These are phyloP conservation scores for Phortica okadai DNA, from an alignment of 2,888 invertebrate species.

Conservation along the genomic window DNA sequence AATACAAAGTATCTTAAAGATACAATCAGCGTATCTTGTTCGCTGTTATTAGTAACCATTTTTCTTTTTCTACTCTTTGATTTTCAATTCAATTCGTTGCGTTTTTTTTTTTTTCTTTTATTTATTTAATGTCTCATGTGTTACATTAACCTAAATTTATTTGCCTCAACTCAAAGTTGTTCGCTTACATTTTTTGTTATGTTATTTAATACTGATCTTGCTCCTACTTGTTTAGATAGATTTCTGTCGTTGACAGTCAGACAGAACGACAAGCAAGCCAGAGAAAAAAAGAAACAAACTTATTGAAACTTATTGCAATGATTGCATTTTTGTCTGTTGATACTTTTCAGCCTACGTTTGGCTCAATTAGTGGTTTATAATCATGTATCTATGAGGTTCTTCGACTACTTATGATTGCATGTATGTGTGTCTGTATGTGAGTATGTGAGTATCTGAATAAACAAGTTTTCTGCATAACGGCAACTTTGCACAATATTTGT, in stretches of 20 bases:
- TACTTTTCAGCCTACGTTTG: conserved; percentile 48
- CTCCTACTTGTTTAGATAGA: no score
- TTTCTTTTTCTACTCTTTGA: background rate
- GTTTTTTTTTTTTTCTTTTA: conserved; percentile 7
- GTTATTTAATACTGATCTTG: no score
- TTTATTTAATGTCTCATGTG: conserved; percentile 45
- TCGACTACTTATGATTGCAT: background rate
- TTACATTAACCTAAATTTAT: conserved; percentile 65
- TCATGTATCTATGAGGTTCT: conserved; percentile 51
- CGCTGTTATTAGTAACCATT: background rate
- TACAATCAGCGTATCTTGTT: background rate
- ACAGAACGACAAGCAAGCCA: no score
- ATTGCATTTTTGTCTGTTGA: background rate
- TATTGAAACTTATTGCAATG: background rate
- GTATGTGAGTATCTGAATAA: background rate
- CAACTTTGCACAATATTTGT: background rate
- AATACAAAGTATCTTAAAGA: background rate
- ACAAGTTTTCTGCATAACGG: conserved; percentile 18
- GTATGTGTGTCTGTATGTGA: background rate
- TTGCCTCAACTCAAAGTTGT: conserved; percentile 28
- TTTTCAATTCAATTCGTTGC: conserved; percentile 41
- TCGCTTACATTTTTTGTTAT: conserved; percentile 7
- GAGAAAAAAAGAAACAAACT: no score
- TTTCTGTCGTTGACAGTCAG: no score
- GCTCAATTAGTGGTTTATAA: conserved; percentile 68